phyloP scores from a whole-genome alignment of 2,113 vertebrate genomes.

The Prunella himalayana region DNA sequence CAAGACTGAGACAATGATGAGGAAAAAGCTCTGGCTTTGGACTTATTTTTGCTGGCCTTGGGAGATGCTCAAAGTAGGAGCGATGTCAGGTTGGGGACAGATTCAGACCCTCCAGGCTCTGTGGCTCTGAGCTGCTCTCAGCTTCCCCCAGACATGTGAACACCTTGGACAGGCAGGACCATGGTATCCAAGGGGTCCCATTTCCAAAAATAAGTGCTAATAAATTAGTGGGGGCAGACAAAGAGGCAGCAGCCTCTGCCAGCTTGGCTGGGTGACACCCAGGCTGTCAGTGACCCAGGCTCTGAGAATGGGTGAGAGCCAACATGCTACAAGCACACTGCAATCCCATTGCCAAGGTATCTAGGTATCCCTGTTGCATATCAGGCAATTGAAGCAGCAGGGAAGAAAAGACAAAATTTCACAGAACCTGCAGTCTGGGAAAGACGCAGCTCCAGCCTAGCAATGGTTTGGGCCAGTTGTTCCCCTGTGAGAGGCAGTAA shows the following conservation, averaged over 20 bases:
- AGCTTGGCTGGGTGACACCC: not conserved
- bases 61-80: rapidly evolving
- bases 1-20: not conserved
- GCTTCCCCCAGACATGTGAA: too few relatives aligned
- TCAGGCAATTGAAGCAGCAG: not conserved
- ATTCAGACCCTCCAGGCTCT: not conserved
- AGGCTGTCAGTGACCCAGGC: not conserved
- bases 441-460: not conserved
- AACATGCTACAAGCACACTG: not conserved
- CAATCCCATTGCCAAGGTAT: not conserved
- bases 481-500: not conserved
- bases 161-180: rapidly evolving
- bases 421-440: rapidly evolving
- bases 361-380: too few relatives aligned
- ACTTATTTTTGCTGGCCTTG: not conserved
- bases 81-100: rapidly evolving
- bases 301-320: not conserved
- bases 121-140: not conserved
- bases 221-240: rapidly evolving
- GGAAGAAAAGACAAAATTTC: not conserved
- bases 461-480: rapidly evolving
- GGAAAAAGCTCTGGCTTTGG: not conserved
- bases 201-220: not conserved
- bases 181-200: too few relatives aligned
- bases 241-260: not conserved